phyloP scores from a whole-genome alignment of 2,797 vertebrate species.

The Pyrocephalus nanus region DNA sequence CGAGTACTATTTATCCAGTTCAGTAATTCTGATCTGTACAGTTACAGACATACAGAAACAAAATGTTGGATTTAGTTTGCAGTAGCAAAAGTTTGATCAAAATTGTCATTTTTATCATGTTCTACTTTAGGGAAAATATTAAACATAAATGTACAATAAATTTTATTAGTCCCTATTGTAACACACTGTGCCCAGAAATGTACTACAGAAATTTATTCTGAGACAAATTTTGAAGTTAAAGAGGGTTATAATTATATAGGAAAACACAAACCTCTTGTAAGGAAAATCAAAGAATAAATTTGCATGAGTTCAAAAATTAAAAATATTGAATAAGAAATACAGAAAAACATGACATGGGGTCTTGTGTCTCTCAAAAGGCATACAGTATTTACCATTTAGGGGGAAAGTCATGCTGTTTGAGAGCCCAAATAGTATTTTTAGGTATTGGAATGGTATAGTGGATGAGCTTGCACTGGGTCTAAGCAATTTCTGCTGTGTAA shows the following conservation, averaged over 20 bases:
- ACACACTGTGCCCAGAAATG: neutral
- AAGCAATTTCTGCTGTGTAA: neutral
- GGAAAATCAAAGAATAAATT: neutral
- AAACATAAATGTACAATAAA: neutral
- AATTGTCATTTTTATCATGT: neutral
- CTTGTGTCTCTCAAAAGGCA: neutral
- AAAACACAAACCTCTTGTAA: neutral
- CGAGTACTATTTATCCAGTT: neutral
- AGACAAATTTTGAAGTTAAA: neutral
- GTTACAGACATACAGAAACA: neutral
- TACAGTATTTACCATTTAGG: neutral
- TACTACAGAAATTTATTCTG: neutral
- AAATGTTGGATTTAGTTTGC: neutral
- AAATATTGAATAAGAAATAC: neutral
- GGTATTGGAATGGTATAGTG: neutral
- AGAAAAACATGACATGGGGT: neutral
- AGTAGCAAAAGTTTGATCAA: neutral
- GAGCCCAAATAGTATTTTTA: neutral
- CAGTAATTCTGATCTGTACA: neutral
- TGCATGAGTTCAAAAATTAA: neutral
- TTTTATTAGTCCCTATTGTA: neutral
- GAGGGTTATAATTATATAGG: neutral
- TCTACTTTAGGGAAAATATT: neutral
- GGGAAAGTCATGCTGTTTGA: neutral
- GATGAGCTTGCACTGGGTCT: neutral